Evolutionary conservation across 2,113 vertebrate species (phyloP), one percentile per base, ranked within the genome.

Genomic region (Oreocharis arfaki): DNA sequence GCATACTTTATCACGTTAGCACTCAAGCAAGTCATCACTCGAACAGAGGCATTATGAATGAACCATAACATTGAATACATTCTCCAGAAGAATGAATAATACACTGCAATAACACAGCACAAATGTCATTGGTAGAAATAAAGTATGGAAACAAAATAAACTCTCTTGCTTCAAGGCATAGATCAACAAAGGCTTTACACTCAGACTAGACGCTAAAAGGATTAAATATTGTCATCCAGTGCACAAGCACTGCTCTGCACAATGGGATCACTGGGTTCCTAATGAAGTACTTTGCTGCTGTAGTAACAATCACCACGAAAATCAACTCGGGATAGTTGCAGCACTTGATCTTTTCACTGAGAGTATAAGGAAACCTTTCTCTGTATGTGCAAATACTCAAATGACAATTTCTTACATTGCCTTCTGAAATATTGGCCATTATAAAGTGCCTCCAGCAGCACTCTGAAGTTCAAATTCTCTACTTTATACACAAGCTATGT

Each of bases 81-180:
- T 33, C 21, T 90, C 68, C 81, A 32, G 86, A 95, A 87, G 64
- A 19, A 26, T 89, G 67, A 94, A 81, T 28, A 84, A 52, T 63
- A 41, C 0, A 0, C 16, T 44, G 35, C 24, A 84, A 75, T 53
- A 95, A 37, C 32, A 57, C 21, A 49, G 39, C 46, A 80, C 7
- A 74, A 90, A 78, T 77, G 26, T 59, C 55, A 74, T 57, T 50
- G 18, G 13, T 50, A 67, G 57, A 84, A 95, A 92, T 50, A 76
- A 91, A 93, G 27, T n/a, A 91, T 21, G 17, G 63, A 73, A 94
- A 63, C 46, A 79, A 93, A 89, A 84, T 35, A 89, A 92, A 78
- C 24, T n/a, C 10, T 89, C 10, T 10, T 73, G 74, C 57, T 79
- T 94, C 65, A 50, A 65, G 65, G 65, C 46, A 85, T 23, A 85